Percentiles rank a stretch among this genome's conserved stretches.
Conservation (phyloP, 2,113 vertebrate genomes). For the Chauna torquata region DNA sequence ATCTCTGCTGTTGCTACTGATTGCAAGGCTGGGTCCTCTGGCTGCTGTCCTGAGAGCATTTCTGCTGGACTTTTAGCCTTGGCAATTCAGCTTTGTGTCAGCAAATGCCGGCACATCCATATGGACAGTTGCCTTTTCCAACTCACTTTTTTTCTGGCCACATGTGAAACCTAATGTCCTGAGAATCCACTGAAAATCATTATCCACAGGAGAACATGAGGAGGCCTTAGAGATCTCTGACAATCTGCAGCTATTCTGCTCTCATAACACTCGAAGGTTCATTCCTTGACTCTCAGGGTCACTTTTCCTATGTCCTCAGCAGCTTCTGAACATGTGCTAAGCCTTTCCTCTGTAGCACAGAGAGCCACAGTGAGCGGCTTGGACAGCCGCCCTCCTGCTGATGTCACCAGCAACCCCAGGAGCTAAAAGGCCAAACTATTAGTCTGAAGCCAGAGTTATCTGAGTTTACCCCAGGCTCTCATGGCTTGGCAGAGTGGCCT, state of each 20-base stretch:
- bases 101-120: not conserved
- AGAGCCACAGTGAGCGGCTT: not conserved
- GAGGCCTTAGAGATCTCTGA: not conserved
- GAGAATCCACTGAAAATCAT: not conserved
- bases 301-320: not conserved
- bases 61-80: not conserved
- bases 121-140: not conserved
- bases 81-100: not conserved
- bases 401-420: not conserved
- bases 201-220: not conserved
- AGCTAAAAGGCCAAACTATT: not conserved
- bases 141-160: not conserved
- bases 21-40: not conserved
- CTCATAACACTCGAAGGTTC: accelerated
- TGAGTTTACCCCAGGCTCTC: not conserved
- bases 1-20: not conserved
- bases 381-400: not conserved
- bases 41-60: not conserved
- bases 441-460: not conserved
- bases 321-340: not conserved
- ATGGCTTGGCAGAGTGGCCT: not conserved
- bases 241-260: not conserved
- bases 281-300: not conserved
- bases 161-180: not conserved
- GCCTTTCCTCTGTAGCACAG: not conserved